Percentiles rank a stretch among this genome's conserved stretches.
Evolutionary conservation across 2,797 vertebrate genomes (phyloP).

Genomic region (Pangasius djambal): DNA sequence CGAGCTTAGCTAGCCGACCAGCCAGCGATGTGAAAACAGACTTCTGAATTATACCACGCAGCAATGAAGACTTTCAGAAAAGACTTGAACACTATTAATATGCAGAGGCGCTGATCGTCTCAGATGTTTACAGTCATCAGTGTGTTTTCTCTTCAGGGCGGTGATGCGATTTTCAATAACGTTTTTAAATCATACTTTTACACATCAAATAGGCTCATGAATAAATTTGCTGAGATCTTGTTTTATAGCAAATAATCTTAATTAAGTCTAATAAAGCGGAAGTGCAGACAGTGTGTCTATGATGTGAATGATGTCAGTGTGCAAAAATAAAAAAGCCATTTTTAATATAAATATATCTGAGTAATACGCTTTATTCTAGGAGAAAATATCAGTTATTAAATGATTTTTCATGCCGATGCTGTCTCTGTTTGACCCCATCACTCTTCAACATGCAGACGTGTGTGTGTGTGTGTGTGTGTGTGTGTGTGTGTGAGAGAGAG

Average conservation of each 20-base stretch:
- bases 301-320: background rate
- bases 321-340: background rate
- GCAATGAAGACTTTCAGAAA: background rate
- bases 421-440: background rate
- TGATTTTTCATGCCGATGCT: background rate
- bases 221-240: background rate
- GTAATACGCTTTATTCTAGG: background rate
- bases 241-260: background rate
- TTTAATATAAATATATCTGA: background rate
- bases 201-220: background rate
- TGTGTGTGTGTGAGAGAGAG: background rate
- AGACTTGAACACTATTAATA: background rate
- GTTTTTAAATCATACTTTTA: background rate
- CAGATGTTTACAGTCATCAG: accelerated
- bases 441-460: background rate
- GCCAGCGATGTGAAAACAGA: background rate
- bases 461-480: background rate
- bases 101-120: background rate
- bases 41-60: background rate
- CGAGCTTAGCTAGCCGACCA: background rate
- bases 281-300: background rate
- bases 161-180: background rate
- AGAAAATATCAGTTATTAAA: background rate
- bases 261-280: background rate
- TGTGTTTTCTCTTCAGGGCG: background rate